Percentiles rank a stretch among this genome's conserved stretches.
phyloP scores from a whole-genome alignment of 2,797 vertebrate species.

The Sebastes iracundus region DNA sequence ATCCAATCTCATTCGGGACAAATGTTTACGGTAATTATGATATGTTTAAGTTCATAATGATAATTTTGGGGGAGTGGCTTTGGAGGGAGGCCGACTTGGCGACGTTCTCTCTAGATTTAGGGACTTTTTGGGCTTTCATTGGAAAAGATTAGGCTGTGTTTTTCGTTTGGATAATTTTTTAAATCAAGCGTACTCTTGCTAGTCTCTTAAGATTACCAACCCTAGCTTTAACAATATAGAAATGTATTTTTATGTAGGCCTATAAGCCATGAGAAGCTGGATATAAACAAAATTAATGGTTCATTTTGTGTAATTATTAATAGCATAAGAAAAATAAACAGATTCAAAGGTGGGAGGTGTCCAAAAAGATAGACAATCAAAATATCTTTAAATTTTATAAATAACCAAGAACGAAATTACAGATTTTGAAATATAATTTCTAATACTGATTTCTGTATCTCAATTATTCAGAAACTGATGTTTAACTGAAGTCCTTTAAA shows the following conservation, averaged over 20 bases:
- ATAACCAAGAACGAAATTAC: neutral
- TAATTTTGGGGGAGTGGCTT: neutral
- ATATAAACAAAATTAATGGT: neutral
- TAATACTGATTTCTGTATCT: neutral
- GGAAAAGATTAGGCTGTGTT: neutral
- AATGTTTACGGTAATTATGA: neutral
- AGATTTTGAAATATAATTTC: neutral
- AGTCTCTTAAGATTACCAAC: too few relatives aligned
- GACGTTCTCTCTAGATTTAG: neutral
- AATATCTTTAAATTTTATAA: neutral
- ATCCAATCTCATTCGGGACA: too few relatives aligned
- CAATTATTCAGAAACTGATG: neutral
- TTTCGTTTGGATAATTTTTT: neutral
- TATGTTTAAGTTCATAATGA: neutral
- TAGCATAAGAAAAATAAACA: neutral
- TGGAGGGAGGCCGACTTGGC: neutral
- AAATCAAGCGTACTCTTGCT: neutral
- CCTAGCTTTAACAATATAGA: neutral
- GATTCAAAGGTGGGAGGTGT: neutral
- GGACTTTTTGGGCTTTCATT: neutral
- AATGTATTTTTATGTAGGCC: neutral
- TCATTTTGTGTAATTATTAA: neutral
- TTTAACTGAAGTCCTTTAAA: conserved; percentile 8
- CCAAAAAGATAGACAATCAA: neutral
- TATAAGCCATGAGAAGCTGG: neutral